Evolutionary conservation across 1,140 invertebrate species (phyloP), one percentile per base, ranked within the genome.

Genomic region (Aphis gossypii): DNA sequence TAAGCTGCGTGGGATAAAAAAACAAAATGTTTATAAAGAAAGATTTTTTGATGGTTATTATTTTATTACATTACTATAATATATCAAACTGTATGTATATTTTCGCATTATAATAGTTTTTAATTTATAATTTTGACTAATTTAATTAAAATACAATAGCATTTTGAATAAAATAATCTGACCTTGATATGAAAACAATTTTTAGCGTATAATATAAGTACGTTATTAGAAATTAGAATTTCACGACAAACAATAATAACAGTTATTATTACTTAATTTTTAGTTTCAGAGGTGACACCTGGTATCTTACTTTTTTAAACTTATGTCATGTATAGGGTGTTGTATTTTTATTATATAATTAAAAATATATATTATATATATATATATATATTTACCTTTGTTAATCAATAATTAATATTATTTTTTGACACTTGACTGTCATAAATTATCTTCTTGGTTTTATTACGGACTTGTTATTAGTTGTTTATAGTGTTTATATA

Each of bases 301-400:
- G n/a, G n/a, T 76, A 6, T 9, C 5, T 68, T 0, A 4, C 23
- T n/a, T 76, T 76, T 68, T 60, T 60, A 9, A 76, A 76, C 60
- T 76, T n/a, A 18, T 76, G 5, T 18, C 60, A 6, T n/a, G 60
- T 76, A 76, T n/a, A n/a, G n/a, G 18, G n/a, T n/a, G 18, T 76
- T 76, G n/a, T 76, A n/a, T 76, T 76, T n/a, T n/a, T 76, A n/a
- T 76, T n/a, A n/a, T n/a, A 76, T 76, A 76, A n/a, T 76, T n/a
- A n/a, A 68, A 25, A 68, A n/a, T 60, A 60, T 60, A 60, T 30
- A 60, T 8, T 56, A 60, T 60, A 30, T 60, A 30, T 25, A 35
- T 35, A 35, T 35, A 35, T 35, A 35, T 35, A 0, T n/a, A 30
- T 68, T 68, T 30, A 5, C 48, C 14, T 18, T 3, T 68, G 60